phyloP scores from a whole-genome alignment of 2,113 vertebrate species.

The Pseudonaja textilis region DNA sequence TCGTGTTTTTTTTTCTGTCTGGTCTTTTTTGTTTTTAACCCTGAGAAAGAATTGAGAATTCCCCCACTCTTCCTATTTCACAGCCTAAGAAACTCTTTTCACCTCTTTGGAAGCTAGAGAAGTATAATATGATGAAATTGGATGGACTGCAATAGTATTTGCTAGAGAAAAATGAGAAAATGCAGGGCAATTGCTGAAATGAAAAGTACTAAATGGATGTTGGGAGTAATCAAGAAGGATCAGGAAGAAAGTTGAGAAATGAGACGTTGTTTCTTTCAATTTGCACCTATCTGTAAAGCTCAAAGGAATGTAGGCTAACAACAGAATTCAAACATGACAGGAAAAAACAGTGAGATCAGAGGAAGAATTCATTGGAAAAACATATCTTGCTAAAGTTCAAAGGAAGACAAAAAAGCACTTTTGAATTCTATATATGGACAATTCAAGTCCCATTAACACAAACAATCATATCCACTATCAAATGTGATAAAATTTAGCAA shows the following conservation, averaged over 20 bases:
- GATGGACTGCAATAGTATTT: neutral
- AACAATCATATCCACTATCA: neutral
- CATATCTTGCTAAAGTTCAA: neutral
- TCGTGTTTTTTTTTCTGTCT: neutral
- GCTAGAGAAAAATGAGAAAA: neutral
- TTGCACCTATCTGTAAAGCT: neutral
- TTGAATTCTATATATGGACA: neutral
- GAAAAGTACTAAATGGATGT: slow-evolving; percentile 5
- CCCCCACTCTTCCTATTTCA: neutral
- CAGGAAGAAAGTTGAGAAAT: slow-evolving; percentile 9
- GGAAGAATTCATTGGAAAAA: neutral
- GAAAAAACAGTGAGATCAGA: neutral
- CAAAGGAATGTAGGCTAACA: neutral
- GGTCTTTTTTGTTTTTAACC: too few species aligned
- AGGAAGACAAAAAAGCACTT: neutral
- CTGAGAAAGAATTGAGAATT: neutral
- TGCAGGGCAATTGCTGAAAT: neutral
- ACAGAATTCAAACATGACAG: neutral
- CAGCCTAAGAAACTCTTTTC: neutral
- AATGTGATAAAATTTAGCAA: neutral
- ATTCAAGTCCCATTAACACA: neutral
- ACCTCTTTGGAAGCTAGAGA: neutral
- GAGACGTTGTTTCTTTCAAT: neutral
- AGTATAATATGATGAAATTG: neutral
- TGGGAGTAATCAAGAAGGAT: slow-evolving; percentile 2